Conservation (phyloP, 2,113 vertebrate species). For the Lipophrys pholis region DNA sequence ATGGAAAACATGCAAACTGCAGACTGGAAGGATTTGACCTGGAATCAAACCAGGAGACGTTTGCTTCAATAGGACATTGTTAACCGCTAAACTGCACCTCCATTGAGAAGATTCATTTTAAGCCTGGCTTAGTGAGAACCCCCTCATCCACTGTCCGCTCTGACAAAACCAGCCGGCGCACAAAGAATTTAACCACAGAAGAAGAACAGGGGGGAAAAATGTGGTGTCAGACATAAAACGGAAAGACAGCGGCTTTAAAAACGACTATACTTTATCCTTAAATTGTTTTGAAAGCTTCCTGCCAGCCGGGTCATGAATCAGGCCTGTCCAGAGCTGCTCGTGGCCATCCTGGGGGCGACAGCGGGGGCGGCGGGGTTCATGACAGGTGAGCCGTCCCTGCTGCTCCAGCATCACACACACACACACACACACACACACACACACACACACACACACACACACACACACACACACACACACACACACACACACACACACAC, state of each 20-base stretch:
- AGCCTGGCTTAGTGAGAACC: no score
- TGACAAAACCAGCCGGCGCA: conserved; percentile 33
- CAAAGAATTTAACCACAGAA: conserved; percentile 55
- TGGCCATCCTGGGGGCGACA: conserved; percentile 47
- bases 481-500: no score
- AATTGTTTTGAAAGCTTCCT: conserved; percentile 81
- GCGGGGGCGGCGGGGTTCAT: conserved; percentile 33
- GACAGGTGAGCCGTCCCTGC: conserved; percentile 74
- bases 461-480: neutral
- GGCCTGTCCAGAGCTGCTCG: conserved; percentile 61
- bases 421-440: no score
- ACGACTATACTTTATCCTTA: conserved; percentile 80
- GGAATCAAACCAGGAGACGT: no score
- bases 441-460: neutral
- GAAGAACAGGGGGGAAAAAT: conserved; percentile 38
- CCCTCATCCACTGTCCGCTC: conserved; percentile 3
- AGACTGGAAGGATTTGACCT: no score
- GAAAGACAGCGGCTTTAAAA: conserved; percentile 48
- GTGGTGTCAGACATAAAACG: conserved; percentile 68
- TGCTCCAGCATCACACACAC: conserved; percentile 1
- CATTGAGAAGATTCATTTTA: no score
- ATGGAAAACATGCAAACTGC: no score
- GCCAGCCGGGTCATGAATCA: conserved; percentile 82
- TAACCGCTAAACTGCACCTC: no score
- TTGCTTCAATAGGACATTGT: no score